A percentile compares a stretch with the other conserved stretches of the same genome.
Conservation (phyloP, 2,888 invertebrate species). For the Oscheius sp. region DNA sequence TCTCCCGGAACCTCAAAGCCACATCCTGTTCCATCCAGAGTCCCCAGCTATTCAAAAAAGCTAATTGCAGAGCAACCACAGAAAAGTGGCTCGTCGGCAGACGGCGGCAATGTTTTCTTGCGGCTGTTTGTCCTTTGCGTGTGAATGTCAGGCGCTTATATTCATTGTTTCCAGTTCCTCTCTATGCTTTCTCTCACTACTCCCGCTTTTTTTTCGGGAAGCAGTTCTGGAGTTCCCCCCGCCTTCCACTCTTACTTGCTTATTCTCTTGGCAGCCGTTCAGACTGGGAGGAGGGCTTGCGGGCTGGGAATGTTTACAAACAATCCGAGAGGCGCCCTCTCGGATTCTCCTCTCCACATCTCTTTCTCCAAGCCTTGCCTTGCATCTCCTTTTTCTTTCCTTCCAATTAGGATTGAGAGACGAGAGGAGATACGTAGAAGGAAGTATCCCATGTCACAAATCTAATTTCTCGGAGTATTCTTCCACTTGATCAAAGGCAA, state of each 20-base stretch:
- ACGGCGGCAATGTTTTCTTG: constrained; percentile 23
- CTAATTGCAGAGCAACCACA: constrained; percentile 17
- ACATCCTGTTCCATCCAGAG: background rate
- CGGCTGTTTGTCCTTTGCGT: constrained; percentile 30
- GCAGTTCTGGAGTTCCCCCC: background rate
- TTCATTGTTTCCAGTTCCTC: constrained; percentile 29
- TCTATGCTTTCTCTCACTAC: constrained; percentile 13
- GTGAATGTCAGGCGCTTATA: constrained; percentile 25
- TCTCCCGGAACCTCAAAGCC: background rate
- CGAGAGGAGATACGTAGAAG: too few relatives aligned
- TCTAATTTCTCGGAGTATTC: too few relatives aligned
- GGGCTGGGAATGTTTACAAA: constrained; percentile 22
- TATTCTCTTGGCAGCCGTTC: too few relatives aligned
- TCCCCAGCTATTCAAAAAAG: background rate
- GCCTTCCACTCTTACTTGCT: background rate
- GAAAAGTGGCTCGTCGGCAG: constrained; percentile 7
- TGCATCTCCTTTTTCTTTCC: background rate
- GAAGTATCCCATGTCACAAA: too few relatives aligned
- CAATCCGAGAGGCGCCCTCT: background rate
- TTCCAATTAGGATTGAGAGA: background rate
- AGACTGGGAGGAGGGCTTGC: too few relatives aligned
- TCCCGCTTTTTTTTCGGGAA: constrained; percentile 1
- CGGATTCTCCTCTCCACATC: background rate
- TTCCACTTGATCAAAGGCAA: background rate
- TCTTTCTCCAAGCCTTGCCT: background rate